A percentile compares a stretch with the other conserved stretches of the same genome.
phyloP scores from a whole-genome alignment of 2,797 vertebrate genomes.

The Brachymystax lenok region DNA sequence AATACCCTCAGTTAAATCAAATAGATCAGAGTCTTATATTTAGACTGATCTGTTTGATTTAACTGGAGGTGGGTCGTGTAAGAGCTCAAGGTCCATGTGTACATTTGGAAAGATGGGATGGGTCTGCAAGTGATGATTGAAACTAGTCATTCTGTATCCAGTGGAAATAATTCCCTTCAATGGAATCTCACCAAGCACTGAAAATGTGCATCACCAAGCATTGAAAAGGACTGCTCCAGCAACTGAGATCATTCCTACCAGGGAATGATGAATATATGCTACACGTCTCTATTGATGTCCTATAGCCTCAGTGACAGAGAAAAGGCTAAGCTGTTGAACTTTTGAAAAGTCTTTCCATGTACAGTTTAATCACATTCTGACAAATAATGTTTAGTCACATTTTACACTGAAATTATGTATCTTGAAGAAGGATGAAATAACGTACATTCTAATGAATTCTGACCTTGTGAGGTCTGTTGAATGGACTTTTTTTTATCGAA shows the following conservation, averaged over 20 bases:
- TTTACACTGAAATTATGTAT: too few relatives aligned
- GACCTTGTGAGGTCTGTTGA: not conserved
- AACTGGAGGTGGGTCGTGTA: too few relatives aligned
- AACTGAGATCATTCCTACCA: not conserved
- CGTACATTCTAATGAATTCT: too few relatives aligned
- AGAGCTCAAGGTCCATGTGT: not conserved
- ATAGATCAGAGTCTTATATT: not conserved
- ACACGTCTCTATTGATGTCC: not conserved
- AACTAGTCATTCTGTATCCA: not conserved
- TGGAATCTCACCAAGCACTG: not conserved
- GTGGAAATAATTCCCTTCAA: not conserved
- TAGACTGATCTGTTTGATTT: too few relatives aligned
- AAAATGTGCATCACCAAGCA: not conserved
- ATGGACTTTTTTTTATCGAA: not conserved
- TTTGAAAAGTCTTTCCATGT: too few relatives aligned
- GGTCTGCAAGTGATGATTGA: not conserved
- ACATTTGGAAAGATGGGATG: not conserved
- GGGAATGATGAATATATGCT: too few relatives aligned
- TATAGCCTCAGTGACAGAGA: too few relatives aligned
- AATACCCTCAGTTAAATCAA: not conserved
- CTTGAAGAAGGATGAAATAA: too few relatives aligned
- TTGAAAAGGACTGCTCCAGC: not conserved
- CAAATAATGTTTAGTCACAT: too few relatives aligned
- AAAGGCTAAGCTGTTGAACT: too few relatives aligned
- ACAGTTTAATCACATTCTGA: too few relatives aligned